Percentiles rank a stretch among this genome's conserved stretches.
Conservation (phyloP, 2,888 invertebrate species). For the Pomacea canaliculata region DNA sequence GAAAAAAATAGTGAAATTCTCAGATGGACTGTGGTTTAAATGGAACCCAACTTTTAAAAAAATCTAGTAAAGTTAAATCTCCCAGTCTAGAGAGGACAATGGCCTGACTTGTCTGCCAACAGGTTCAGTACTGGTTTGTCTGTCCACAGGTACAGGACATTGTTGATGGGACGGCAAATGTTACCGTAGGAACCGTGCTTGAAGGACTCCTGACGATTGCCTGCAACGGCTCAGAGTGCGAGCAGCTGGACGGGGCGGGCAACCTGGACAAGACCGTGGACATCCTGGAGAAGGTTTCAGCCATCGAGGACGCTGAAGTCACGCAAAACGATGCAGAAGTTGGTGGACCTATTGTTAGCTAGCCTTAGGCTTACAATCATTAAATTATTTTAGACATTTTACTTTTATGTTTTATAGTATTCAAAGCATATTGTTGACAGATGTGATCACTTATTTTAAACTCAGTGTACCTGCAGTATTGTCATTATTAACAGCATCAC, state of each 20-base stretch:
- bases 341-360: not conserved
- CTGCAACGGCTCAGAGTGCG: not conserved
- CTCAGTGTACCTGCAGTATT: too few relatives aligned
- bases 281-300: not conserved
- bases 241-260: conserved; percentile 1
- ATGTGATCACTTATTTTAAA: too few relatives aligned
- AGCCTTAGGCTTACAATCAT: too few relatives aligned
- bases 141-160: not conserved
- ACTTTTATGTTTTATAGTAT: too few relatives aligned
- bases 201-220: not conserved
- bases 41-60: too few relatives aligned
- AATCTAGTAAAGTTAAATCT: too few relatives aligned
- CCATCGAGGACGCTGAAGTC: not conserved
- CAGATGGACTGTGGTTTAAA: too few relatives aligned
- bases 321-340: too few relatives aligned
- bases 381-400: not conserved
- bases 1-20: not conserved
- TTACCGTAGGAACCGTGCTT: not conserved
- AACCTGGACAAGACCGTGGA: not conserved
- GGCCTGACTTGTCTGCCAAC: not conserved
- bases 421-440: too few relatives aligned
- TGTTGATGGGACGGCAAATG: not conserved
- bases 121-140: not conserved
- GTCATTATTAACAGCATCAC: too few relatives aligned
- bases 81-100: too few relatives aligned